A percentile compares a stretch with the other conserved stretches of the same genome.
Evolutionary conservation across 1,140 invertebrate genomes (phyloP).

Genomic region (Caenorhabditis remanei): DNA sequence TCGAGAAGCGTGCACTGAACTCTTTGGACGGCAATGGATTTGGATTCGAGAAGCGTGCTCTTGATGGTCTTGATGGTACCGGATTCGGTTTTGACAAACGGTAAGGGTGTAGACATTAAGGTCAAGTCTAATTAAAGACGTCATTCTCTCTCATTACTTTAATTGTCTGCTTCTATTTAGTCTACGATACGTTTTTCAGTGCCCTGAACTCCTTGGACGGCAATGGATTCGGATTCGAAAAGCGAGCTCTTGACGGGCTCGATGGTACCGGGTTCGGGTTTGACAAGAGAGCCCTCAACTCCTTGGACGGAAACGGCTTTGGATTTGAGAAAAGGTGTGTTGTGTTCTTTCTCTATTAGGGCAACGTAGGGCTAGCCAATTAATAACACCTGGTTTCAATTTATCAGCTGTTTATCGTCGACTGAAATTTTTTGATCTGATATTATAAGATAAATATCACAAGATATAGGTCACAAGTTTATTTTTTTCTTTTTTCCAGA

Average conservation of each 20-base stretch:
- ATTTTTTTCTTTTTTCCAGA: background rate
- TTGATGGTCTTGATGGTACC: constrained; percentile 47
- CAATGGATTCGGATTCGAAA: constrained; percentile 38
- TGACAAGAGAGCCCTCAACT: constrained; percentile 45
- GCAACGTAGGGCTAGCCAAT: background rate
- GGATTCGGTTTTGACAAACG: constrained; percentile 52
- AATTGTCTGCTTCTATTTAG: too few relatives aligned
- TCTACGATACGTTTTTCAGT: background rate
- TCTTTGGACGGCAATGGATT: constrained; percentile 28
- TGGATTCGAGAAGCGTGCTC: constrained; percentile 50
- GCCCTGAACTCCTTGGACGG: constrained; percentile 32
- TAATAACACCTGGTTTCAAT: too few relatives aligned
- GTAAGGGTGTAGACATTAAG: background rate
- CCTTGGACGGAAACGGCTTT: constrained; percentile 29
- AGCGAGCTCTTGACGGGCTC: constrained; percentile 39
- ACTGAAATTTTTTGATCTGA: too few relatives aligned
- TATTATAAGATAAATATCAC: too few relatives aligned
- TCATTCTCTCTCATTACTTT: background rate
- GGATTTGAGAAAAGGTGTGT: constrained; percentile 41
- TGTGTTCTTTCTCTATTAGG: background rate
- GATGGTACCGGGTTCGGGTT: constrained; percentile 50
- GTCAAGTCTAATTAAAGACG: background rate
- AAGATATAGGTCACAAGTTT: too few relatives aligned
- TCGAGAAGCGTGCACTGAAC: constrained; percentile 55
- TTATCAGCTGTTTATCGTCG: too few relatives aligned